These are phyloP conservation scores for Sardina pilchardus DNA, from an alignment of 2,113 vertebrate species.

Conservation along the genomic window DNA sequence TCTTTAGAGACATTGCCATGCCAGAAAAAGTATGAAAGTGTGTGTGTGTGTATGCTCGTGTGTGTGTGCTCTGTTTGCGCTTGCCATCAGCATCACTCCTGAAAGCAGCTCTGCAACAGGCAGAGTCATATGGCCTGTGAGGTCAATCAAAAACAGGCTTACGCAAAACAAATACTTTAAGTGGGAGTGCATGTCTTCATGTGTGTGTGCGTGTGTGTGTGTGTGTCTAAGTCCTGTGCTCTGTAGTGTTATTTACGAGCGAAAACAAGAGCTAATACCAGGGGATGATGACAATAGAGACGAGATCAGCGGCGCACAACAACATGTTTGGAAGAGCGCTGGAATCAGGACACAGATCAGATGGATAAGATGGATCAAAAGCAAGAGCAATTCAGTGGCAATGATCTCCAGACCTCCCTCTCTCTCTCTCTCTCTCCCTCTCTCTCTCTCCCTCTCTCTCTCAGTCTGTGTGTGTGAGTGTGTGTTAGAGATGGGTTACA, in stretches of 20 bases:
- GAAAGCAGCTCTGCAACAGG: too few relatives aligned
- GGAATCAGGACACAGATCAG: neutral
- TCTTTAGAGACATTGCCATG: neutral
- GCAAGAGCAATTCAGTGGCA: neutral
- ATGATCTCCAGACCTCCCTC: neutral
- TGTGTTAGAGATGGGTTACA: too few relatives aligned
- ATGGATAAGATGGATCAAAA: neutral
- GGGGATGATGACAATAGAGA: constrained; percentile 22
- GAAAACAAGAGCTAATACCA: too few relatives aligned
- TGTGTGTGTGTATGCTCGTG: neutral
- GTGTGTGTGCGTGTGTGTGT: too few relatives aligned
- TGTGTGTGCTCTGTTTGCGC: constrained; percentile 10
- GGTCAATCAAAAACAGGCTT: too few relatives aligned
- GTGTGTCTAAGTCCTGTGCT: neutral
- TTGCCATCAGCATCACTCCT: too few relatives aligned
- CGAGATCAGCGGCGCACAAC: constrained; percentile 33
- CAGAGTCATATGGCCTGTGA: too few relatives aligned
- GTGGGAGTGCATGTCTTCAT: too few relatives aligned
- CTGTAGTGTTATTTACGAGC: neutral
- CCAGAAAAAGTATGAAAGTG: neutral
- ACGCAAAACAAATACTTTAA: too few relatives aligned
- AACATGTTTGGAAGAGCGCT: too few relatives aligned
- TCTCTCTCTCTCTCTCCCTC: neutral
- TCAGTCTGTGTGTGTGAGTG: neutral
- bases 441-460: neutral